Conservation (phyloP, 2,113 vertebrate genomes). For the Gavia stellata region DNA sequence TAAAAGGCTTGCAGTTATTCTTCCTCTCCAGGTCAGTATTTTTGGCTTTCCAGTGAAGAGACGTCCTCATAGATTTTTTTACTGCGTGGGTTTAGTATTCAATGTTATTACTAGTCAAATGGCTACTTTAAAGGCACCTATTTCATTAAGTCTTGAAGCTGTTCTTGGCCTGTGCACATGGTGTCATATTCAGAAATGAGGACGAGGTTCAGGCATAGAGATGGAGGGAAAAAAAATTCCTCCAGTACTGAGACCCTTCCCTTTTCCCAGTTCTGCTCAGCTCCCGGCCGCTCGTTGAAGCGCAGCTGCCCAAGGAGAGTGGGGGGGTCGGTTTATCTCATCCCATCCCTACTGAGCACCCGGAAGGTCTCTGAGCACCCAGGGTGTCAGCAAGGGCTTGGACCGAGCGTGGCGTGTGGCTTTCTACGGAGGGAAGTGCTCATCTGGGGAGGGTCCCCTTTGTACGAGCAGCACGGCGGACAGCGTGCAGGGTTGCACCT, state of each 20-base stretch:
- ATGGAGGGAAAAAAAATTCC: too few species aligned
- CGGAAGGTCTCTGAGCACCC: not conserved
- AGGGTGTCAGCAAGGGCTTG: too few species aligned
- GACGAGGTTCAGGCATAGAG: not conserved
- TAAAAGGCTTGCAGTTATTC: not conserved
- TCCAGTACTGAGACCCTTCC: not conserved
- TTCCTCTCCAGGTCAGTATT: not conserved
- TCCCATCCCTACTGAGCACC: not conserved
- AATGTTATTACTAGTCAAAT: not conserved
- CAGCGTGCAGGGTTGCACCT: not conserved
- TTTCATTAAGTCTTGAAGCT: not conserved
- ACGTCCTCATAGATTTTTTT: not conserved
- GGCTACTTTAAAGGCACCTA: not conserved
- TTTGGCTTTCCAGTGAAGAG: not conserved
- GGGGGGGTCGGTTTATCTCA: accelerated
- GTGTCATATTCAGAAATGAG: not conserved
- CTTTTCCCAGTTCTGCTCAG: not conserved
- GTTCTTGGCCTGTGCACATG: not conserved
- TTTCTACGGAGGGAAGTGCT: not conserved
- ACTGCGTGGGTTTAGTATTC: not conserved
- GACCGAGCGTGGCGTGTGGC: accelerated
- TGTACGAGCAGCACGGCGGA: accelerated
- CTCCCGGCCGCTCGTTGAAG: not conserved
- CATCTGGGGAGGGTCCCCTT: not conserved
- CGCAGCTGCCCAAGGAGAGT: not conserved